Percentiles rank a stretch among this genome's conserved stretches.
Conservation (phyloP, 1,140 invertebrate genomes). For the Caerostris extrusa region DNA sequence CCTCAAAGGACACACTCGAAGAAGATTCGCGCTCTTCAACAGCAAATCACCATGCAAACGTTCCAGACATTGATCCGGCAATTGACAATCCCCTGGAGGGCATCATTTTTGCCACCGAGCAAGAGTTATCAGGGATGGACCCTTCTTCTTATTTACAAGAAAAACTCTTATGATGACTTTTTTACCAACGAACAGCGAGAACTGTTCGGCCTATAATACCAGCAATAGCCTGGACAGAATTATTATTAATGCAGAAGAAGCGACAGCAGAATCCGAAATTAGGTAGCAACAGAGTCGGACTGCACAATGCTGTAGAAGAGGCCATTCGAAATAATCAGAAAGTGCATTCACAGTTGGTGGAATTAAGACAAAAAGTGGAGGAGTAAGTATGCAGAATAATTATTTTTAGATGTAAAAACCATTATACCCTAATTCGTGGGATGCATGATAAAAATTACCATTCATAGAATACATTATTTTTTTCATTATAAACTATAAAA, state of each 20-base stretch:
- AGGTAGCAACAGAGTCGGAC: background rate
- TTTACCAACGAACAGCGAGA: background rate
- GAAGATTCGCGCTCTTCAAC: too few species aligned
- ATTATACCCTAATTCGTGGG: too few species aligned
- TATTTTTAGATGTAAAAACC: too few species aligned
- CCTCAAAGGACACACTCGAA: too few species aligned
- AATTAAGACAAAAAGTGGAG: background rate
- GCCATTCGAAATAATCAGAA: background rate
- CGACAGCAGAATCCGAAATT: background rate
- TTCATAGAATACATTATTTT: too few species aligned
- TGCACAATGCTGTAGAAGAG: background rate
- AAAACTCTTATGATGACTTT: background rate
- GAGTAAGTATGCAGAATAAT: background rate
- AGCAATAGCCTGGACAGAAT: background rate
- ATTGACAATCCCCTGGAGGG: too few species aligned
- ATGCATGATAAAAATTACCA: too few species aligned
- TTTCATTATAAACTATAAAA: too few species aligned
- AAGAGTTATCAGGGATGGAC: background rate
- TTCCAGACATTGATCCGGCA: too few species aligned
- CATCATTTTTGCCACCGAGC: too few species aligned
- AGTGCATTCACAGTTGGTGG: background rate
- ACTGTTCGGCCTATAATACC: background rate
- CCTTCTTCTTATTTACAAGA: background rate
- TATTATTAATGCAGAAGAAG: background rate
- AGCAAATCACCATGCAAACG: too few species aligned